Conservation (phyloP, 2,797 vertebrate genomes). For the Squalus acanthias region DNA sequence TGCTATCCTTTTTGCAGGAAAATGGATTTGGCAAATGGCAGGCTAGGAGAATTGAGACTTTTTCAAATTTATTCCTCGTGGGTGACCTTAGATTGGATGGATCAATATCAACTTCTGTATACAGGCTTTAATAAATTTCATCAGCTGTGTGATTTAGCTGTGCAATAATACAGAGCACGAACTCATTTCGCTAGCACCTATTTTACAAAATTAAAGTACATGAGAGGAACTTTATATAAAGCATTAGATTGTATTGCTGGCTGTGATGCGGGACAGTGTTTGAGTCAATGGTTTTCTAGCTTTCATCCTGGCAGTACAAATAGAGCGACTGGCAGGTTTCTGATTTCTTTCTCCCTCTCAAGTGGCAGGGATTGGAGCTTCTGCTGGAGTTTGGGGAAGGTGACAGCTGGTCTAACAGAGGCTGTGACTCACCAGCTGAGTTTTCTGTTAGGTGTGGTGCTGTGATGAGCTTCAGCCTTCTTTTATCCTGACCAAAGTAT, state of each 20-base stretch:
- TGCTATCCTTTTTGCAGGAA: slow-evolving; percentile 4
- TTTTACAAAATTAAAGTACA: background rate
- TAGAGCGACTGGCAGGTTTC: background rate
- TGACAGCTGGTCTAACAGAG: slow-evolving; percentile 32
- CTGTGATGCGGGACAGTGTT: background rate
- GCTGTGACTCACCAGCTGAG: background rate
- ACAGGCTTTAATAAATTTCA: background rate
- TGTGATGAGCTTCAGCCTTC: background rate
- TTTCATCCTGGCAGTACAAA: background rate
- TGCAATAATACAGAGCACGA: background rate
- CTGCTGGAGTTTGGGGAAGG: slow-evolving; percentile 6
- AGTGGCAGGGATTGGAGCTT: background rate
- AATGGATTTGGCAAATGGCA: slow-evolving; percentile 35
- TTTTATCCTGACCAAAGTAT: background rate
- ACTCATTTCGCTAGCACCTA: background rate
- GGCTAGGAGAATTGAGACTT: slow-evolving; percentile 22
- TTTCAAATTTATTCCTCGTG: slow-evolving; percentile 32
- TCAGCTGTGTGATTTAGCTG: background rate
- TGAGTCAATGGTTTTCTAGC: background rate
- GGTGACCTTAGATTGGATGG: slow-evolving; percentile 7
- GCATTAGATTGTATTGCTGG: background rate
- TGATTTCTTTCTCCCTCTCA: background rate
- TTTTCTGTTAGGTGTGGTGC: background rate
- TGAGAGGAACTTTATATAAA: background rate
- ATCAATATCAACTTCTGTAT: background rate